Conservation (phyloP, 2,113 vertebrate genomes). For the Amazona vittata region DNA sequence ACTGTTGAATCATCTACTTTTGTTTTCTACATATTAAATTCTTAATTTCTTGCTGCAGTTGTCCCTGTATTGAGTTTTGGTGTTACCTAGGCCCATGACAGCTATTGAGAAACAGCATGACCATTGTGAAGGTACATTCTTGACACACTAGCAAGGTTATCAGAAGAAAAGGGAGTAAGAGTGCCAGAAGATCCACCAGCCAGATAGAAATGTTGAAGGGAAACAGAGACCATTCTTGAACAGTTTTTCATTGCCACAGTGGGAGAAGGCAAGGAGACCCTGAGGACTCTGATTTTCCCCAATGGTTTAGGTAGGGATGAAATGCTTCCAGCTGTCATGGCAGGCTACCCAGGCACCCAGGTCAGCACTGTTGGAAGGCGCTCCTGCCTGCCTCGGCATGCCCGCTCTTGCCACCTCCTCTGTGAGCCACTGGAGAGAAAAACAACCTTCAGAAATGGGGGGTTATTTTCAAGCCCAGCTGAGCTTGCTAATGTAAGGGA, state of each 20-base stretch:
- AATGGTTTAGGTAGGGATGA: not conserved
- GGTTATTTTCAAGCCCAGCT: not conserved
- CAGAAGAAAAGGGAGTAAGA: not conserved
- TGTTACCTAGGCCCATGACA: not conserved
- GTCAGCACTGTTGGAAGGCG: rapidly evolving
- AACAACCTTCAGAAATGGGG: not conserved
- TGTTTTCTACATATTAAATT: not conserved
- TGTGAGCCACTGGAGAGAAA: not conserved
- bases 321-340: rapidly evolving
- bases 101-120: not conserved
- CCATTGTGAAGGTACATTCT: not conserved
- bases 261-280: not conserved
- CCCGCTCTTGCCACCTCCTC: not conserved
- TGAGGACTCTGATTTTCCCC: not conserved
- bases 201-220: not conserved
- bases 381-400: not conserved
- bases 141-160: not conserved
- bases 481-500: not conserved
- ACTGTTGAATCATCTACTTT: not conserved
- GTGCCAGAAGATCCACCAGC: not conserved
- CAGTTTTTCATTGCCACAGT: not conserved
- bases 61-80: not conserved
- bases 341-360: not conserved
- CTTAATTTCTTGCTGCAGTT: not conserved
- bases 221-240: not conserved